phyloP scores from a whole-genome alignment of 2,797 vertebrate genomes.

The Meriones psammophilus region DNA sequence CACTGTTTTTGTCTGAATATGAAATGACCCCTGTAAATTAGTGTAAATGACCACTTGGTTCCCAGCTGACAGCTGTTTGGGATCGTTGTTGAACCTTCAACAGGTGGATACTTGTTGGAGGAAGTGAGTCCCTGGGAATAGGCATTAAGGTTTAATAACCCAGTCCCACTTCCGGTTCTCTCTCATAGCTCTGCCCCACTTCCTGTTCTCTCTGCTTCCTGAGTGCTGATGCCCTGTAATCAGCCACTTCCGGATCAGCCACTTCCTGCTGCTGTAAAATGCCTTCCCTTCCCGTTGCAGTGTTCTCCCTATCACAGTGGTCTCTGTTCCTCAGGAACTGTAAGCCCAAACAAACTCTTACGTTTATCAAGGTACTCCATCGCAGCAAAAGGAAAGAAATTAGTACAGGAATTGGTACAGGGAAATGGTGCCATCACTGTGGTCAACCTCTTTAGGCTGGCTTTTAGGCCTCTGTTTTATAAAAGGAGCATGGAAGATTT shows the following conservation, averaged over 20 bases:
- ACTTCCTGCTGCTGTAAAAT: not conserved
- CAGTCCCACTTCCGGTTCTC: not conserved
- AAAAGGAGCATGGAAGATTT: not conserved
- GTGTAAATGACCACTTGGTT: not conserved
- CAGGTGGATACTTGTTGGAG: not conserved
- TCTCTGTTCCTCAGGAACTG: not conserved
- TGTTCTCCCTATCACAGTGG: not conserved
- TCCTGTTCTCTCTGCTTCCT: not conserved
- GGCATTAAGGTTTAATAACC: not conserved
- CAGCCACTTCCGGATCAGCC: not conserved
- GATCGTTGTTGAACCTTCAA: not conserved
- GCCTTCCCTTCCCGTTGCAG: not conserved
- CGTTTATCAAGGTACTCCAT: not conserved
- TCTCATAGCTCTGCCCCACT: not conserved
- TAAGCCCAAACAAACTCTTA: not conserved
- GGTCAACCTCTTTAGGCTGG: not conserved
- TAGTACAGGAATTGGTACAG: not conserved
- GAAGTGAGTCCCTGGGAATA: not conserved
- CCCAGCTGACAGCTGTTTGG: not conserved
- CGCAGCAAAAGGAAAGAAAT: not conserved
- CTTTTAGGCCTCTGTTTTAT: not conserved
- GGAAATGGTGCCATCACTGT: not conserved
- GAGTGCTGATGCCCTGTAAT: not conserved
- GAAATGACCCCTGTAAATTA: not conserved
- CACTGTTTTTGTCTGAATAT: not conserved